Conservation (phyloP, 2,113 vertebrate species). For the Entomyzon cyanotis region DNA sequence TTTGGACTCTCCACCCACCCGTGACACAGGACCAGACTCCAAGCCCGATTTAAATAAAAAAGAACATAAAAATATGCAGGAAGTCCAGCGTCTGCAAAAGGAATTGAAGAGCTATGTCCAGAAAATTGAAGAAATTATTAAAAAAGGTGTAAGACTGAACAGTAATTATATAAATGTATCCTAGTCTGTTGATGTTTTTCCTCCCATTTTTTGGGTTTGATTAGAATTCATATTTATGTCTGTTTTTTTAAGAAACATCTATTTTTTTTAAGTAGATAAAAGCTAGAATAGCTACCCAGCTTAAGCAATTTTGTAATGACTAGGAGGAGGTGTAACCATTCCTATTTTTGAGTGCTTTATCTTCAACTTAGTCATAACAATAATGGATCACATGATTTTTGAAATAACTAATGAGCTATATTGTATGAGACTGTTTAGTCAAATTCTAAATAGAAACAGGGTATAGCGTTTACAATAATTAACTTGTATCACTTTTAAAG, state of each 20-base stretch:
- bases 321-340: not conserved
- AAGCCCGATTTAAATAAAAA: not conserved
- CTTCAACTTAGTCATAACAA: not conserved
- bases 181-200: not conserved
- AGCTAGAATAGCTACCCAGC: not conserved
- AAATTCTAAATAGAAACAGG: not conserved
- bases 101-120: slow-evolving; percentile 84
- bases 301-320: not conserved
- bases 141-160: slow-evolving; percentile 77
- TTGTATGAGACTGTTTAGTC: not conserved
- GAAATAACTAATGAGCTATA: not conserved
- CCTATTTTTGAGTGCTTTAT: not conserved
- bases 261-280: not conserved
- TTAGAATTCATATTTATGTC: not conserved
- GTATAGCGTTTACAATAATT: not conserved
- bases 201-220: not conserved
- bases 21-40: slow-evolving; percentile 43
- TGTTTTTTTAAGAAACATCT: not conserved
- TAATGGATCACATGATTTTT: not conserved
- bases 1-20: slow-evolving; percentile 69
- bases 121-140: slow-evolving; percentile 84
- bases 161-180: not conserved
- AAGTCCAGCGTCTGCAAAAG: slow-evolving; percentile 78
- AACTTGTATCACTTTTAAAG: not conserved
- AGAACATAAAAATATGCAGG: slow-evolving; percentile 59